Conservation (phyloP, 2,888 invertebrate species). For the Mythimna pallens region DNA sequence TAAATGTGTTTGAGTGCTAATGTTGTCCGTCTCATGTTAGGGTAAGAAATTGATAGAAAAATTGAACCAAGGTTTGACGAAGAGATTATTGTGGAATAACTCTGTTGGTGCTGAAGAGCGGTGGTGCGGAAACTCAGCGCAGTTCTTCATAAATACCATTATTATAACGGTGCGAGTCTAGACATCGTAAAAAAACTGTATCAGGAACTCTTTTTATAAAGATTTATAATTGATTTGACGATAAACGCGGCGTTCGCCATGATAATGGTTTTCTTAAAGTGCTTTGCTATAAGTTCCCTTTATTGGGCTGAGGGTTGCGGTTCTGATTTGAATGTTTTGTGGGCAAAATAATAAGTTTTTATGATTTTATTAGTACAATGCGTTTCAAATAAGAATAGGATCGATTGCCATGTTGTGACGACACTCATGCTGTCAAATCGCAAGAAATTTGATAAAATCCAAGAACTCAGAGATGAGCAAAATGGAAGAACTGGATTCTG, state of each 20-base stretch:
- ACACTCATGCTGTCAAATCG: too few species aligned
- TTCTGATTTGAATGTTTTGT: too few species aligned
- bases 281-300: background rate
- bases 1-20: background rate
- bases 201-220: slow-evolving; percentile 37
- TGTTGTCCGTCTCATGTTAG: background rate
- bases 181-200: slow-evolving; percentile 55
- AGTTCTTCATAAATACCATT: slow-evolving; percentile 47
- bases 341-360: too few species aligned
- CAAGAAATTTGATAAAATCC: too few species aligned
- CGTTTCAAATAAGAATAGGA: too few species aligned
- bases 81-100: background rate
- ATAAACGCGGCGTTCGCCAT: slow-evolving; percentile 20
- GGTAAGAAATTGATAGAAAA: background rate
- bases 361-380: too few species aligned
- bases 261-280: slow-evolving; percentile 7
- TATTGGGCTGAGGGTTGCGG: too few species aligned
- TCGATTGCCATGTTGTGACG: too few species aligned
- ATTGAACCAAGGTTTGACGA: background rate
- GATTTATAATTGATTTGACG: slow-evolving; percentile 39
- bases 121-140: slow-evolving; percentile 40
- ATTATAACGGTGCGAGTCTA: slow-evolving; percentile 56
- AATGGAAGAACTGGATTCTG: too few species aligned
- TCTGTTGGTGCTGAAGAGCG: slow-evolving; percentile 23
- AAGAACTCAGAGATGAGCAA: too few species aligned